Conservation (phyloP, 2,797 vertebrate genomes). For the Melanotaenia trifasciata region DNA sequence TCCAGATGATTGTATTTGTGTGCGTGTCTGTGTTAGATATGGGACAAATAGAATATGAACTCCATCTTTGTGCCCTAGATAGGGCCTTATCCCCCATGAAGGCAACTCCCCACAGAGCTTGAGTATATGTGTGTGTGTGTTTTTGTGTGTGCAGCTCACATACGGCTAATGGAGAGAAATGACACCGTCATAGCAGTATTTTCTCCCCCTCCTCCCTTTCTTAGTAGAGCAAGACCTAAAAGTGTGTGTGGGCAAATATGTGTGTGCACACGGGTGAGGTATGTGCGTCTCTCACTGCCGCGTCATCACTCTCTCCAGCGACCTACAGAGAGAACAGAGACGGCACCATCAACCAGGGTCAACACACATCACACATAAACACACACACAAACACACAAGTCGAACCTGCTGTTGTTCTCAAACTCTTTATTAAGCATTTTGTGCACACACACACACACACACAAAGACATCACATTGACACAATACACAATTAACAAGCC, state of each 20-base stretch:
- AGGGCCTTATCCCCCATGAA: slow-evolving; percentile 77
- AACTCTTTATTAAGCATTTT: slow-evolving; percentile 63
- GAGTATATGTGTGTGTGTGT: slow-evolving; percentile 17
- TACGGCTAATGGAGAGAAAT: slow-evolving; percentile 77
- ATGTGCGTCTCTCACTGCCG: slow-evolving; percentile 75
- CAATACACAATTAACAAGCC: slow-evolving; percentile 35
- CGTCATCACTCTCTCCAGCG: slow-evolving; percentile 80
- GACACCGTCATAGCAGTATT: slow-evolving; percentile 75
- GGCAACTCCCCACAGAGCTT: slow-evolving; percentile 72
- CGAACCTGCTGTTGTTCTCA: slow-evolving; percentile 53
- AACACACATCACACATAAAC: slow-evolving; percentile 48
- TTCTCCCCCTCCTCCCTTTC: slow-evolving; percentile 65
- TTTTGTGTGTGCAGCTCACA: slow-evolving; percentile 66
- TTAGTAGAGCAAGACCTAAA: slow-evolving; percentile 71
- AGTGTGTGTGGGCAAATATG: slow-evolving; percentile 65
- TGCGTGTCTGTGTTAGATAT: slow-evolving; percentile 62
- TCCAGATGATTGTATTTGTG: slow-evolving; percentile 58
- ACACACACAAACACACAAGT: slow-evolving; percentile 10
- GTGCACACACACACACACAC: slow-evolving; percentile 14
- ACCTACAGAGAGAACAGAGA: slow-evolving; percentile 83
- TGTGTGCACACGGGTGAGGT: slow-evolving; percentile 41
- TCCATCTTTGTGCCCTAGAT: slow-evolving; percentile 81
- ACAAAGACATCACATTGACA: slow-evolving; percentile 12
- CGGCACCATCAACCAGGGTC: slow-evolving; percentile 80
- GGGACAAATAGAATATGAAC: slow-evolving; percentile 60